Evolutionary conservation across 2,888 invertebrate genomes (phyloP).

Genomic region (Cerceris ruficornis): DNA sequence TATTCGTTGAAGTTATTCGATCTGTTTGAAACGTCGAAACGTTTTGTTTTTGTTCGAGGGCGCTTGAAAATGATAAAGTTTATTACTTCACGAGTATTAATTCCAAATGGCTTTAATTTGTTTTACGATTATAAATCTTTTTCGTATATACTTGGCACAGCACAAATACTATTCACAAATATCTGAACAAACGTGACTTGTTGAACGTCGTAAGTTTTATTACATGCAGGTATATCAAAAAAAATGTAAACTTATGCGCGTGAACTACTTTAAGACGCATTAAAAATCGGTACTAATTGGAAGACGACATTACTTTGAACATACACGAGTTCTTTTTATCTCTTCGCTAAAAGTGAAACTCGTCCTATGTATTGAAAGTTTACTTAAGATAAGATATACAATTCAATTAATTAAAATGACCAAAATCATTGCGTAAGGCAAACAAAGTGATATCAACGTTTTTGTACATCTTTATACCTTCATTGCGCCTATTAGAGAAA

Average conservation of each 20-base stretch:
- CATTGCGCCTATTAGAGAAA: constrained; percentile 10
- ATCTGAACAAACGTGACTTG: not conserved
- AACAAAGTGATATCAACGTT: constrained; percentile 27
- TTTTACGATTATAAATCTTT: not conserved
- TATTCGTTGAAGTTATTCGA: too few species aligned
- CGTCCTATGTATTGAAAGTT: constrained; percentile 44
- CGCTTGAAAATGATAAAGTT: too few species aligned
- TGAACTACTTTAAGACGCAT: not conserved
- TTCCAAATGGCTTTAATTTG: not conserved
- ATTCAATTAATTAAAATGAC: constrained; percentile 31
- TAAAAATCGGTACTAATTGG: not conserved
- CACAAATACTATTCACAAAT: constrained; percentile 3
- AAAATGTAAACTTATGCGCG: too few species aligned
- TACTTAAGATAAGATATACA: constrained; percentile 34
- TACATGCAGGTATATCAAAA: too few species aligned
- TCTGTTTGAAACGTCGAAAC: too few species aligned
- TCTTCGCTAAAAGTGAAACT: constrained; percentile 32
- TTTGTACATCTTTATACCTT: constrained; percentile 9
- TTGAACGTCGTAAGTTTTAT: too few species aligned
- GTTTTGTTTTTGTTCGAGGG: too few species aligned
- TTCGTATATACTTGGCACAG: not conserved
- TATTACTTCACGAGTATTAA: too few species aligned
- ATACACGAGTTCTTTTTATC: not conserved
- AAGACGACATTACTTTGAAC: not conserved
- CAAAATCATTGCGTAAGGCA: constrained; percentile 19